Evolutionary conservation across 1,140 invertebrate species (phyloP).

Genomic region (Plectrocnemia conspersa): DNA sequence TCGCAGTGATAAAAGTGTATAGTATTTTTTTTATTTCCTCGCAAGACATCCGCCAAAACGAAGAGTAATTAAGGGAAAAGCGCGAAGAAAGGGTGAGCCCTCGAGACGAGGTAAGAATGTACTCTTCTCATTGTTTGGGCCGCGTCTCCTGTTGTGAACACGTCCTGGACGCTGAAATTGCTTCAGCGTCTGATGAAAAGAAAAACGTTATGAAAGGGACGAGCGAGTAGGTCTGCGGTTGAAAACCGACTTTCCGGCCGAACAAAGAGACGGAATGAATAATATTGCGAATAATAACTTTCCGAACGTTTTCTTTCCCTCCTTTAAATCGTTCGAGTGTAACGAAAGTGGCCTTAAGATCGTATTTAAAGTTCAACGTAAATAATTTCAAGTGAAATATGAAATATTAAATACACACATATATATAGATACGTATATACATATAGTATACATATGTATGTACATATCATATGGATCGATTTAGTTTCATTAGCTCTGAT

Average conservation of each 20-base stretch:
- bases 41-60: neutral
- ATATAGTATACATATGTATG: too few relatives aligned
- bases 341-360: too few relatives aligned
- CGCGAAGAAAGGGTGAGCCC: too few relatives aligned
- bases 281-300: conserved; percentile 1
- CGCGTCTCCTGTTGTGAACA: neutral
- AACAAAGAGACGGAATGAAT: conserved; percentile 6
- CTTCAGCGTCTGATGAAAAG: neutral
- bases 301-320: conserved; percentile 8
- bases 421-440: too few relatives aligned
- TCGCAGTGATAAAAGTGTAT: neutral
- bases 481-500: too few relatives aligned
- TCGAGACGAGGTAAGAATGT: too few relatives aligned
- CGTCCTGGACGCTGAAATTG: neutral
- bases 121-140: neutral
- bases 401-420: too few relatives aligned
- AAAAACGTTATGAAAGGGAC: neutral
- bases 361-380: too few relatives aligned
- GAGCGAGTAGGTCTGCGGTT: neutral
- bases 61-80: neutral
- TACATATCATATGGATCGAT: too few relatives aligned
- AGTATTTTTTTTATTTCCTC: neutral
- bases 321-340: too few relatives aligned
- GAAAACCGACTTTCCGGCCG: neutral
- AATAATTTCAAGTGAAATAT: too few relatives aligned